Evolutionary conservation across 2,888 invertebrate genomes (phyloP), one percentile per base, ranked within the genome.

Genomic region (Fragum sueziense): DNA sequence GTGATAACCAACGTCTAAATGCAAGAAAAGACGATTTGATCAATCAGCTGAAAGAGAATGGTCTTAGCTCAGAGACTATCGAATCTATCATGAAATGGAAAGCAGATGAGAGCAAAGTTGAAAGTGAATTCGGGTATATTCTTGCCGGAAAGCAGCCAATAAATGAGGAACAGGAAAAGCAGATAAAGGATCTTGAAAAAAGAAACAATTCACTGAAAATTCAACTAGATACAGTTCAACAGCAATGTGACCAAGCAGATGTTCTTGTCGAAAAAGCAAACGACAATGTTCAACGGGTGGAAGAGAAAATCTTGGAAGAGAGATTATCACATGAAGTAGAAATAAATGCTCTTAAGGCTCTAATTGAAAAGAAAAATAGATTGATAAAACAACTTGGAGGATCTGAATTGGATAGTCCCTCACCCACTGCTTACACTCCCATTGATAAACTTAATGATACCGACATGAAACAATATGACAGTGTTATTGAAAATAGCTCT

Each of bases 271-370:
- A 75, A 47, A 31, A 65, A 27, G 54, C 70, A 4, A 41, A 75
- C 7, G 73, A 61, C 61, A 72, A 37, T 22, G 78, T 81, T 22
- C 81, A 81, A 33, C 59, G 57, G n/a, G 68, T 78, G 25, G 75
- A 78, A 67, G 81, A 81, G 67, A 75, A 72, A 41, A 69, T 81
- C 33, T 67, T 81, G 6, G 78, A 81, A 41, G 81, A 81, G 59
- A 71, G 81, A 47, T 57, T 81, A 7, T 59, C 75, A 17, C 81
- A 81, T 47, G 81, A 78, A 76, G 81, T 81, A 14, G 81, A 81
- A 59, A 75, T 81, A 1, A 81, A 81, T 52, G 69, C 71, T 14
- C 65, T 81, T 1, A 74, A 57, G 51, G 78, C 81, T 4, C 69
- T 76, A n/a, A 37, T 81, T 65, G 81, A 81, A 52, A 62, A 75